Percentiles rank a stretch among this genome's conserved stretches.
Evolutionary conservation across 2,113 vertebrate species (phyloP).

Genomic region (Oceanodroma tethys): DNA sequence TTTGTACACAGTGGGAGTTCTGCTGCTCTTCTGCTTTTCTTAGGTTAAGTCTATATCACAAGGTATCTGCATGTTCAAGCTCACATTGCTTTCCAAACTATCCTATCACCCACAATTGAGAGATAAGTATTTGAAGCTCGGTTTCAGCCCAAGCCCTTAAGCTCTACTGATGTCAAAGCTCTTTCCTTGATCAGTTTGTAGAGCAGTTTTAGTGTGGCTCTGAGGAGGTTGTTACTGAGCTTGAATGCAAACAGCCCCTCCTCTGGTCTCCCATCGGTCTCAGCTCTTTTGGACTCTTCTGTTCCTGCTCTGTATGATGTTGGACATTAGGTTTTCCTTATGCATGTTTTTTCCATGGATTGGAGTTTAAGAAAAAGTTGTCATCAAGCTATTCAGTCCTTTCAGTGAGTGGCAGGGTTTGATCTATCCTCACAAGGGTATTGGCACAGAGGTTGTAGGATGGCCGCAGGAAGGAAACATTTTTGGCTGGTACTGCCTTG

Average conservation of each 20-base stretch:
- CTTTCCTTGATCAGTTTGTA: not conserved
- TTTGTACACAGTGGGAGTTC: slow-evolving; percentile 27
- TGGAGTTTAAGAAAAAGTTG: not conserved
- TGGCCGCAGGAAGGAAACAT: not conserved
- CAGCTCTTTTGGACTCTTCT: not conserved
- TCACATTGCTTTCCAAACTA: not conserved
- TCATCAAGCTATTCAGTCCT: not conserved
- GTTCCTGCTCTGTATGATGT: not conserved
- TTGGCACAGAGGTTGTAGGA: not conserved
- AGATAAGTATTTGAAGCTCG: not conserved
- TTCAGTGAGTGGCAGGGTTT: not conserved
- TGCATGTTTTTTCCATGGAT: not conserved
- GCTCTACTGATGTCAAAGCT: not conserved
- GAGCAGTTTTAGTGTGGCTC: not conserved
- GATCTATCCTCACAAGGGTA: not conserved
- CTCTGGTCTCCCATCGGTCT: not conserved
- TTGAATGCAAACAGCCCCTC: not conserved
- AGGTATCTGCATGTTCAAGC: not conserved
- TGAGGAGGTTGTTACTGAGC: not conserved
- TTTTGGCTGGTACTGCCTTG: not conserved
- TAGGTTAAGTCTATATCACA: not conserved
- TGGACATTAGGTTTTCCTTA: not conserved
- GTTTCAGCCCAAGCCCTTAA: not conserved
- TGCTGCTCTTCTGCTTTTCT: not conserved
- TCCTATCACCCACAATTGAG: not conserved